Evolutionary conservation across 2,113 vertebrate genomes (phyloP).

Genomic region (Gorsachius goisagi): DNA sequence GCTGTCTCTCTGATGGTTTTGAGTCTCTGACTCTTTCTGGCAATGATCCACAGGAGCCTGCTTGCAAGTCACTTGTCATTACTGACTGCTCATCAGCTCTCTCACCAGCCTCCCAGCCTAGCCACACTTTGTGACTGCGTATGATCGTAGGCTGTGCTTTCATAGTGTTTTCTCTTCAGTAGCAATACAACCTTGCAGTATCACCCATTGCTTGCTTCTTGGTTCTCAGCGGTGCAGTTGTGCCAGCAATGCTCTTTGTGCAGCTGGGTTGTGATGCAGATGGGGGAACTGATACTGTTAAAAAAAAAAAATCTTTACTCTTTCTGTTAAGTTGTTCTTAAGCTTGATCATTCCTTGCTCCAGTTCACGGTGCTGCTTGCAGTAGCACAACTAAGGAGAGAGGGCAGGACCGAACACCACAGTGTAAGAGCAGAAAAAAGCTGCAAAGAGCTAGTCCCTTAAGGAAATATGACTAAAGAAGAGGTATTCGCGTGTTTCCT

Average conservation of each 20-base stretch:
- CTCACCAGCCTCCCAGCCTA: not conserved
- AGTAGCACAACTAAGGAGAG: not conserved
- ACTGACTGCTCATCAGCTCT: not conserved
- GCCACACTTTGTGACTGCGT: not conserved
- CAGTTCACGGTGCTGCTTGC: not conserved
- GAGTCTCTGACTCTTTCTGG: not conserved
- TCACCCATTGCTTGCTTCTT: not conserved
- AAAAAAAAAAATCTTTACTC: not conserved
- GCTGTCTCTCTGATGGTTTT: not conserved
- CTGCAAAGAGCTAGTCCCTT: not conserved
- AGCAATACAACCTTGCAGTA: not conserved
- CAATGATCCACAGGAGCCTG: not conserved
- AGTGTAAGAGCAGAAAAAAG: not conserved
- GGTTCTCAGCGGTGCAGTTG: not conserved
- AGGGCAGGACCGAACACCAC: not conserved
- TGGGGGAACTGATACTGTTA: not conserved
- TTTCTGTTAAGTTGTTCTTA: not conserved
- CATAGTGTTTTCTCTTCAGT: not conserved
- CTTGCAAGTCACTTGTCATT: not conserved
- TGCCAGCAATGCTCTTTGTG: not conserved
- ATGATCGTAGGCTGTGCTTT: not conserved
- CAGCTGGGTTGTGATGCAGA: not conserved
- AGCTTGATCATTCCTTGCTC: not conserved
- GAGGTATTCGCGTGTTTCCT: not conserved
- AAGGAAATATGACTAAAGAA: not conserved